Base-by-base conservation (phyloP, 2,113 vertebrate genomes). In the Pholis gunnellus region DNA sequence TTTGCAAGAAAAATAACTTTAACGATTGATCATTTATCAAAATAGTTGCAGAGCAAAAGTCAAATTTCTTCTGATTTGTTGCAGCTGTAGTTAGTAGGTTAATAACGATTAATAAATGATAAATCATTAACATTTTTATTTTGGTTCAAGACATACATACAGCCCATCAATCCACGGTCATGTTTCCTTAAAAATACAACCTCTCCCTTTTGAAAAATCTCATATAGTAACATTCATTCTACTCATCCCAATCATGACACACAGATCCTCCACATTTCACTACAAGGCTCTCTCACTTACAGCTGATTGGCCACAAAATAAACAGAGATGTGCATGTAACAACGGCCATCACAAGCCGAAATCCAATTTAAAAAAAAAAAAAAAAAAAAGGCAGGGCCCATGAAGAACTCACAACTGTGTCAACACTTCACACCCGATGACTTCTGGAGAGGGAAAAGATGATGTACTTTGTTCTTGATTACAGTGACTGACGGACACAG, bases 311-410 rank as follows among this genome's bases (percentile, higher is more conserved):
- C 73, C 64, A 78, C 72, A 85, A 72, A 40, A 81, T 22, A 84
- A 87, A 83, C 79, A 79, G 66, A 82, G 40, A 25, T 44, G 20
- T 46, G 67, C 52, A 9, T 38, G 79, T 87, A 88, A 86, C 81
- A 3, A 9, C 50, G 78, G 82, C 86, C 70, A 81, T 75, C 78
- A 74, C 78, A 76, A 91, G 82, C 88, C 72, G 67, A 38, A 31
- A 88, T 74, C 65, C 11, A 38, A 61, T 64, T 64, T 74, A 56
- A 54, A 10, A 13, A 17, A 5, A 46, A 5, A 46, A 14, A n/a
- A 44, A 79, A 73, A 78, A 79, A 38, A 18, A 76, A 88, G 79
- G 82, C 89, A 86, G 89, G 69, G 82, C 57, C 54, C 52, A 60
- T 1, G 59, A 70, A 75, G 73, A 76, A 42, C 72, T 70, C 17